phyloP scores from a whole-genome alignment of 1,140 invertebrate species.

The Scaptodrosophila lebanonensis region DNA sequence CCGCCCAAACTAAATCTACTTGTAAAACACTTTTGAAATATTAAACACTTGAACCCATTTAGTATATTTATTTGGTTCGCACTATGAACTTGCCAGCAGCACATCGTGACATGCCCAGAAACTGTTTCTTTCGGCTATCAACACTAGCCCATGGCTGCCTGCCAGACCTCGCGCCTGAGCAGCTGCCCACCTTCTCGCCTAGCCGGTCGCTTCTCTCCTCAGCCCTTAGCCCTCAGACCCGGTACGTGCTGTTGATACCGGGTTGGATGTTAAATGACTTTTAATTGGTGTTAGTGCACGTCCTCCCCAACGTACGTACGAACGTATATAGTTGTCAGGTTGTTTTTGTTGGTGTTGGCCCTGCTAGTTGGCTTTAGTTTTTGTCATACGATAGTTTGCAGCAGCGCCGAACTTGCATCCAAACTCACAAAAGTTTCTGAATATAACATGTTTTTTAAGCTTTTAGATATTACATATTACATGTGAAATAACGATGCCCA shows the following conservation, averaged over 20 bases:
- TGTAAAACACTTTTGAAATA: conserved; percentile 60
- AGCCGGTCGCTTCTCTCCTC: too few species aligned
- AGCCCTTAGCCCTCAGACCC: background rate
- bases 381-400: conserved; percentile 54
- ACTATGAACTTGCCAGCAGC: conserved; percentile 1
- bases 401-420: conserved; percentile 21
- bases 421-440: conserved; percentile 49
- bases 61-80: conserved; percentile 41
- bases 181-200: too few species aligned
- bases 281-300: conserved; percentile 67
- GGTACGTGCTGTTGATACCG: background rate
- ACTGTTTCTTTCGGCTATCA: too few species aligned
- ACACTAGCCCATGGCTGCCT: too few species aligned
- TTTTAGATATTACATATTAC: conserved; percentile 40
- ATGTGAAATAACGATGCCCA: conserved; percentile 23
- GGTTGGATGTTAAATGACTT: conserved; percentile 65
- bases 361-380: conserved; percentile 19
- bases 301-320: conserved; percentile 34
- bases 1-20: conserved; percentile 41
- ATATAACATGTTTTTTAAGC: conserved; percentile 52
- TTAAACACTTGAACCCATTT: conserved; percentile 62
- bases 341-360: background rate
- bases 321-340: conserved; percentile 14
- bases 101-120: too few species aligned
- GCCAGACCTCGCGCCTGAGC: too few species aligned